Conservation (phyloP, 2,113 vertebrate species). For the Petroica traversi region DNA sequence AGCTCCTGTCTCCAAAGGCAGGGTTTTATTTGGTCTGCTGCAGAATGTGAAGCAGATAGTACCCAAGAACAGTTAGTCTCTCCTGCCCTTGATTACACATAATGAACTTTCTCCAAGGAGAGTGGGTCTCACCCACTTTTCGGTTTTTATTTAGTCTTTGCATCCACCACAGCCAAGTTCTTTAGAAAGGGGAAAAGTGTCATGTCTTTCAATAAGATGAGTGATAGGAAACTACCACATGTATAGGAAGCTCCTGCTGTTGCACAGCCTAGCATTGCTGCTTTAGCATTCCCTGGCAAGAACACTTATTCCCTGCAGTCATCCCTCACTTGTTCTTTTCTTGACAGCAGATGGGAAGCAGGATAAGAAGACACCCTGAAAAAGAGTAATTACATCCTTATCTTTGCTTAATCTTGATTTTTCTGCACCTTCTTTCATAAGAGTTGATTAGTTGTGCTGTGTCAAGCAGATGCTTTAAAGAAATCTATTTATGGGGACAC, state of each 20-base stretch:
- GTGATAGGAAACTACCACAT: neutral
- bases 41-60: neutral
- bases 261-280: neutral
- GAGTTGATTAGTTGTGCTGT: neutral
- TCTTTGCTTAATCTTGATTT: conserved; percentile 26
- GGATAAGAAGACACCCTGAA: conserved; percentile 6
- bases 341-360: neutral
- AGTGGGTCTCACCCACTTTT: neutral
- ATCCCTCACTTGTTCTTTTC: neutral
- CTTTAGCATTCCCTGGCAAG: neutral
- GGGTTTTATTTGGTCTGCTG: neutral
- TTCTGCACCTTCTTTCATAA: conserved; percentile 24
- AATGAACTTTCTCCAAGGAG: neutral
- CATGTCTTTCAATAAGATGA: neutral
- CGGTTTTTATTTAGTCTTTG: neutral
- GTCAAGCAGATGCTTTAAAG: neutral
- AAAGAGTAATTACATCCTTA: conserved; percentile 12
- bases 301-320: neutral
- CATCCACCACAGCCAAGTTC: neutral
- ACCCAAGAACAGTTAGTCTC: neutral
- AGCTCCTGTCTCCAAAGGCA: neutral
- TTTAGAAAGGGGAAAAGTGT: neutral
- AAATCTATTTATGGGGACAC: neutral
- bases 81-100: neutral
- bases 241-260: neutral